These are phyloP conservation scores for Mylabris phalerata DNA, from an alignment of 1,140 invertebrate genomes.

Conservation along the genomic window DNA sequence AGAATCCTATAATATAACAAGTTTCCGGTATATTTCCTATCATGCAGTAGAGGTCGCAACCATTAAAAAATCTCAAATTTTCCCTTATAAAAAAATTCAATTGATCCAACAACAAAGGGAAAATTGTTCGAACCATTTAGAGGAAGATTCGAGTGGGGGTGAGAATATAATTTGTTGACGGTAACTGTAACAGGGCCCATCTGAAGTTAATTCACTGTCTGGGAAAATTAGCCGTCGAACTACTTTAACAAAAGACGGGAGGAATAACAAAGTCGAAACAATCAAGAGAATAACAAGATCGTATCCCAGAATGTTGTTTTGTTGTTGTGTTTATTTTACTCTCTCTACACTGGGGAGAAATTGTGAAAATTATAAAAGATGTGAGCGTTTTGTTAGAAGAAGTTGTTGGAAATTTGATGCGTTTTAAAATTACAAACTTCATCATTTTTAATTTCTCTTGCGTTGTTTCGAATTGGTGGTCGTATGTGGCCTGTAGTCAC, in stretches of 20 bases:
- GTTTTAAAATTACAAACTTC: too few species aligned
- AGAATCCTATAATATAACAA: not conserved
- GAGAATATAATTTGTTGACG: constrained; percentile 14
- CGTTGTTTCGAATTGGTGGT: too few species aligned
- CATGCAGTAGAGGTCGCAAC: not conserved
- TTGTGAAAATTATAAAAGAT: too few species aligned
- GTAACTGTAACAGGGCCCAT: constrained; percentile 20
- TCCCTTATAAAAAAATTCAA: not conserved
- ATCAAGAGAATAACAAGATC: constrained; percentile 16
- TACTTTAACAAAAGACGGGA: constrained; percentile 16
- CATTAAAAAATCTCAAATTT: not conserved
- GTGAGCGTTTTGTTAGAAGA: too few species aligned
- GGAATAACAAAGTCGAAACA: constrained; percentile 18
- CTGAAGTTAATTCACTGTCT: constrained; percentile 22
- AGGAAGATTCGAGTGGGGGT: constrained; percentile 1
- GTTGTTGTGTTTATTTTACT: too few species aligned
- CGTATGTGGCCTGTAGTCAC: too few species aligned
- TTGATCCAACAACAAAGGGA: not conserved
- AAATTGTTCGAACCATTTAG: too few species aligned
- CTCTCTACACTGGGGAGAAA: too few species aligned
- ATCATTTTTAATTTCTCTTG: too few species aligned
- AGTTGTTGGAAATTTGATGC: too few species aligned
- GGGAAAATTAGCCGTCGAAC: constrained; percentile 22
- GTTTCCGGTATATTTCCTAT: not conserved
- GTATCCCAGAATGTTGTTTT: not conserved